These are phyloP conservation scores for Dinocampus coccinellae DNA, from an alignment of 2,888 invertebrate species.

Conservation along the genomic window DNA sequence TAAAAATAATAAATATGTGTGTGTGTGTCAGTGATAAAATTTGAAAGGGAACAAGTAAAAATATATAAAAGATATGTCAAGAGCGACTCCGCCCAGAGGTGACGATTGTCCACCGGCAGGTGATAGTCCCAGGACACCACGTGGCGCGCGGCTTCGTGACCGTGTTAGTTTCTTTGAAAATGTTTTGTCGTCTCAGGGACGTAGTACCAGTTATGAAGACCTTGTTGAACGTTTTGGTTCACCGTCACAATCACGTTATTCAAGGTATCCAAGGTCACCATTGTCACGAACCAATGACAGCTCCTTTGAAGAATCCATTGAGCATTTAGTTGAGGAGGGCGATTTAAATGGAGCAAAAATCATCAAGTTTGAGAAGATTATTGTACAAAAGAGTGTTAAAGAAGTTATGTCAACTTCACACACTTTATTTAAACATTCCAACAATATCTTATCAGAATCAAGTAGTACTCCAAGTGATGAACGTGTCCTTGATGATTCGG, in stretches of 20 bases:
- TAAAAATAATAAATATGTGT: no score
- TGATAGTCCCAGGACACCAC: slow-evolving; percentile 64
- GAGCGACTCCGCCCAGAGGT: slow-evolving; percentile 48
- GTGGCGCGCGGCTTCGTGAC: slow-evolving; percentile 74
- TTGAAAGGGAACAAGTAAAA: background rate
- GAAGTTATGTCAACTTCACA: slow-evolving; percentile 69
- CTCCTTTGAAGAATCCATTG: slow-evolving; percentile 71
- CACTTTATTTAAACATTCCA: slow-evolving; percentile 28
- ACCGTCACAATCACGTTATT: no score
- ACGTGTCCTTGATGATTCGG: slow-evolving; percentile 72
- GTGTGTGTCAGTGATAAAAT: background rate
- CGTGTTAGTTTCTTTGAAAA: slow-evolving; percentile 86
- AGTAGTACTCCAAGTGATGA: slow-evolving; percentile 74
- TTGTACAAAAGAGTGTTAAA: slow-evolving; percentile 75
- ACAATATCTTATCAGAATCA: slow-evolving; percentile 49
- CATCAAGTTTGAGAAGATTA: slow-evolving; percentile 81
- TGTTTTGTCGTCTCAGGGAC: slow-evolving; percentile 76
- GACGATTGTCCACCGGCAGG: slow-evolving; percentile 45
- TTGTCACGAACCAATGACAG: slow-evolving; percentile 64
- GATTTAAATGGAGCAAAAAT: slow-evolving; percentile 77
- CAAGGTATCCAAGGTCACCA: slow-evolving; percentile 51
- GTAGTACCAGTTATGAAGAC: slow-evolving; percentile 64
- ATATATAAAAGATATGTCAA: slow-evolving; percentile 41
- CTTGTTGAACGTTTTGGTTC: slow-evolving; percentile 52
- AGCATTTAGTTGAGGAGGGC: slow-evolving; percentile 75